Base-by-base conservation (phyloP, 2,797 vertebrate species). In the Malurus splendens region DNA sequence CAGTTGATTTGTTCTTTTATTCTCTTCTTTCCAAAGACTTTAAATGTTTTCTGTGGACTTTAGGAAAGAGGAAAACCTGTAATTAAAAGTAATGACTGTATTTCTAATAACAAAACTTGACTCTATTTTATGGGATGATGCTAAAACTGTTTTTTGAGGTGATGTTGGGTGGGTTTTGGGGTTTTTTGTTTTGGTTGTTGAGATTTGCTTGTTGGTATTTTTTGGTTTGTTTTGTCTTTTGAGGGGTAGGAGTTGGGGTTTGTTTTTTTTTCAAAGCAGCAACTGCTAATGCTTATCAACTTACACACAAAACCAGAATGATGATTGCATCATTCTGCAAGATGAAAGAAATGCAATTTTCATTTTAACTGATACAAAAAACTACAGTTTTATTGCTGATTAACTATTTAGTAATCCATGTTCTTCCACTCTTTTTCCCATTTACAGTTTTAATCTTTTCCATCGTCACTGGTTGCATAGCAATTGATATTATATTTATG, bases 231-330 rank as follows among this genome's bases (percentile, higher is more conserved):
- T 42, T 55, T 44, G 3, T 16, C 16, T 70, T 38, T 30, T 18
- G 4, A 1, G 6, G 7, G 6, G 6, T 2, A 1, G 5, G 12
- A 9, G 7, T 14, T 25, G 25, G 7, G 5, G 36, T 10, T 42
- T 51, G 24, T 16, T 24, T 54, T 10, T 3, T 36, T 42, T 64
- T 42, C 15, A 47, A 73, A 59, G 3, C 10, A 68, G 7, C 12
- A 10, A 6, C 70, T 66, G 39, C 9, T 82, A 13, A 7, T 65
- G 12, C 45, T 76, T 20, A n/a, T 47, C 19, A 80, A 28, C 47
- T 45, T 82, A 48, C 12, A 61, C 27, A 23, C 8, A 61, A 61
- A 87, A 47, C 7, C 7, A 80, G 48, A 89, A 41, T 2, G 9
- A 44, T 3, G 48, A 10, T 5, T 65, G 24, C 36, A 36, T 36